These are phyloP conservation scores for Drosophila algonquin DNA, from an alignment of 2,888 invertebrate genomes.

Conservation along the genomic window DNA sequence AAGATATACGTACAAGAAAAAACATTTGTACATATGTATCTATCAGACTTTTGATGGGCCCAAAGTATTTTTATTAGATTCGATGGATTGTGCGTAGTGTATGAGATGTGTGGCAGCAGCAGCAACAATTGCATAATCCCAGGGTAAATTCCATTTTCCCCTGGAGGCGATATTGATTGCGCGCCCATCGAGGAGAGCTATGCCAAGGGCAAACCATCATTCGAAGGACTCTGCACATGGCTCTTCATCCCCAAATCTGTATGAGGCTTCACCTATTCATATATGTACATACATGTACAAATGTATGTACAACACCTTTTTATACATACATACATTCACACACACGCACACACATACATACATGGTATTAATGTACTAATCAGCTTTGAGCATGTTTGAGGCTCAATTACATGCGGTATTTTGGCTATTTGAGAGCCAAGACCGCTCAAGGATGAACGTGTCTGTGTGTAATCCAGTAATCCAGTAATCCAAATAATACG, in stretches of 20 bases:
- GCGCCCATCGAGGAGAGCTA: conserved; percentile 18
- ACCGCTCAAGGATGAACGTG: not conserved
- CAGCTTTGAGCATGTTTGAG: conserved; percentile 66
- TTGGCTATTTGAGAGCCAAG: conserved; percentile 44
- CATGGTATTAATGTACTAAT: conserved; percentile 53
- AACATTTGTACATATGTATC: no score
- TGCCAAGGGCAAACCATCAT: conserved; percentile 23
- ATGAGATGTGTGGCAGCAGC: no score
- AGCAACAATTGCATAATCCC: conserved; percentile 18
- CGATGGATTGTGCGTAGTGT: not conserved
- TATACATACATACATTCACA: conserved; percentile 39
- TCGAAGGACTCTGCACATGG: conserved; percentile 21
- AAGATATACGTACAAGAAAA: no score
- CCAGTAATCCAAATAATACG: conserved; percentile 36
- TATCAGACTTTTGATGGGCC: not conserved
- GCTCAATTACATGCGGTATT: conserved; percentile 65
- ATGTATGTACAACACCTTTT: not conserved
- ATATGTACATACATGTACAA: no score
- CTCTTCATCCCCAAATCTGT: conserved; percentile 1
- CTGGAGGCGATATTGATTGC: conserved; percentile 31
- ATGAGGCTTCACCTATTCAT: not conserved
- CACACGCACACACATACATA: conserved; percentile 34
- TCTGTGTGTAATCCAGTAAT: conserved; percentile 19
- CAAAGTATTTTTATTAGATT: conserved; percentile 5
- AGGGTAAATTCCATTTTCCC: conserved; percentile 8